phyloP scores from a whole-genome alignment of 2,113 vertebrate genomes.

The Ancistrus triradiatus region DNA sequence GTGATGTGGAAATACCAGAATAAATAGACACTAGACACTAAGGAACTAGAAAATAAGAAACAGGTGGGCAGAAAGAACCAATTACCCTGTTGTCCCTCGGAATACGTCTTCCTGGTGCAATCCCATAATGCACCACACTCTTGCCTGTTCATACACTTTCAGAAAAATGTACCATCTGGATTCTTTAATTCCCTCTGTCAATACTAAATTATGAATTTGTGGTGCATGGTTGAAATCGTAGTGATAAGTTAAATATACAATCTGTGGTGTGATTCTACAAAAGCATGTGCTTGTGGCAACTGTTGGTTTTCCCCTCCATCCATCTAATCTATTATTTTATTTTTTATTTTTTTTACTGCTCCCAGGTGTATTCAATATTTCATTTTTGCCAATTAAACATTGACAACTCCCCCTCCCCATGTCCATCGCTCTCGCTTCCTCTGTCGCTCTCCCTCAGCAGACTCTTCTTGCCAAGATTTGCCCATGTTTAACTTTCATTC shows the following conservation, averaged over 20 bases:
- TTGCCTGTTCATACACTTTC: not conserved
- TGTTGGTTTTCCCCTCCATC: conserved; percentile 14
- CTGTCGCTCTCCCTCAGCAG: conserved; percentile 25
- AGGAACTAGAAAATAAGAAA: conserved; percentile 3
- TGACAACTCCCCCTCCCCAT: conserved; percentile 3
- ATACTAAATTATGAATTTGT: conserved; percentile 35
- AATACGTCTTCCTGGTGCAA: not conserved
- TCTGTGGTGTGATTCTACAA: conserved; percentile 39
- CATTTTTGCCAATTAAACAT: conserved; percentile 5
- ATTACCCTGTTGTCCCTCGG: not conserved
- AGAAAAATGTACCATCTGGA: conserved; percentile 37
- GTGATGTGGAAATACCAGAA: no score
- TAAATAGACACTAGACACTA: no score
- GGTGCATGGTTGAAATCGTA: conserved; percentile 21
- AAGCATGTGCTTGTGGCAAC: conserved; percentile 31
- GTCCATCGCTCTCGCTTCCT: not conserved
- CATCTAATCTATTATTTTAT: conserved; percentile 29
- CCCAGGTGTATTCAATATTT: conserved; percentile 24
- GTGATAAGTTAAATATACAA: conserved; percentile 38
- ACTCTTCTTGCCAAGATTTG: conserved; percentile 28
- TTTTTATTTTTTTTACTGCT: conserved; percentile 7
- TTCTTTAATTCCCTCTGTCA: conserved; percentile 33
- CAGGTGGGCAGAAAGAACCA: conserved; percentile 11
- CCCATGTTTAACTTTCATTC: conserved; percentile 26
- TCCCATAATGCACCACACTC: not conserved